Conservation (phyloP, 2,797 vertebrate species). For the Falco berigora region DNA sequence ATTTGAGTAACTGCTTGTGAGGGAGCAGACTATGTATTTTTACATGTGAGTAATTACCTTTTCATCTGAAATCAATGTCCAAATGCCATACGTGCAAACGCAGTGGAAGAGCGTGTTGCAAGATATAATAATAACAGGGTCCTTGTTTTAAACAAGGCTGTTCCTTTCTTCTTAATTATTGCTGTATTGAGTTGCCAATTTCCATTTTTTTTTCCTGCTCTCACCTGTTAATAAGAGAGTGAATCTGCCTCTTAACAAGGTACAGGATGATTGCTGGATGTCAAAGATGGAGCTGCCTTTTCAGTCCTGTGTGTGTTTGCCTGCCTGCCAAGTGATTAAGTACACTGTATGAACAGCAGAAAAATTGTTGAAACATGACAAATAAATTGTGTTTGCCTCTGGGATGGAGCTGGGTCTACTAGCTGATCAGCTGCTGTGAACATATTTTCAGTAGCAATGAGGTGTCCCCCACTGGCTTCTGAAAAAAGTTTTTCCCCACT, state of each 20-base stretch:
- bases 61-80: background rate
- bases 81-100: background rate
- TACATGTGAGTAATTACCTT: background rate
- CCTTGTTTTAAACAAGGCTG: background rate
- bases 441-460: conserved; percentile 60
- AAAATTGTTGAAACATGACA: conserved; percentile 54
- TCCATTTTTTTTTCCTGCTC: background rate
- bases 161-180: background rate
- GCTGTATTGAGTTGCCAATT: background rate
- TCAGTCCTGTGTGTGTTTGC: background rate
- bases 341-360: conserved; percentile 32
- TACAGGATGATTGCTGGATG: background rate
- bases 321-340: conserved; percentile 60
- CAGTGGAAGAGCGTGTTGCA: background rate
- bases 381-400: conserved; percentile 59
- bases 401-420: conserved; percentile 27
- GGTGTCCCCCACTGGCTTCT: background rate
- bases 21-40: background rate
- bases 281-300: conserved; percentile 28
- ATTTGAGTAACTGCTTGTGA: background rate
- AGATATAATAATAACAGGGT: background rate
- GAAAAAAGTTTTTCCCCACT: background rate
- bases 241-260: background rate
- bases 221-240: background rate
- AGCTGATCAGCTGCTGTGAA: conserved; percentile 39